A percentile compares a stretch with the other conserved stretches of the same genome.
Conservation (phyloP, 2,797 vertebrate genomes). For the Valencia hispanica region DNA sequence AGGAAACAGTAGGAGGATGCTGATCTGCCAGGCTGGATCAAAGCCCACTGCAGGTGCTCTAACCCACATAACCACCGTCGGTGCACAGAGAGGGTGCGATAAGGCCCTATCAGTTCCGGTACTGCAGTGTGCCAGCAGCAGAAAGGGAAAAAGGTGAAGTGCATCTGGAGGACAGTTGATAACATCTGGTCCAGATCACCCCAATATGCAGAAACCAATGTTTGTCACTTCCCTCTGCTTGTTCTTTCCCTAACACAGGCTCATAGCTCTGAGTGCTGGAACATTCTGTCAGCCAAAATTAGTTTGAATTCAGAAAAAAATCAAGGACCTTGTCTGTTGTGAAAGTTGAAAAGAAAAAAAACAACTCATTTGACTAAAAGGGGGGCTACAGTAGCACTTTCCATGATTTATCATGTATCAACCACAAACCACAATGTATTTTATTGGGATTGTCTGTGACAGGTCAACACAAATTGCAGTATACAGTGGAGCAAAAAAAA, state of each 20-base stretch:
- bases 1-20: conserved; percentile 10
- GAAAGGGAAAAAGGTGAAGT: conserved; percentile 53
- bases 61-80: conserved; percentile 18
- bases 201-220: conserved; percentile 49
- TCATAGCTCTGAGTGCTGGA: conserved; percentile 19
- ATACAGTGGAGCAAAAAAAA: too few relatives aligned
- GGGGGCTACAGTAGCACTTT: not conserved
- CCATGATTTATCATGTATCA: not conserved
- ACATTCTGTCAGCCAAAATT: conserved; percentile 18
- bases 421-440: not conserved
- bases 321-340: not conserved
- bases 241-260: conserved; percentile 16
- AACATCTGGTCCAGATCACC: conserved; percentile 70
- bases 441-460: not conserved
- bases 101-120: conserved; percentile 60
- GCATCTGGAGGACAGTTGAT: conserved; percentile 56
- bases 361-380: not conserved
- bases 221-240: conserved; percentile 17
- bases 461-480: not conserved
- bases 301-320: conserved; percentile 1
- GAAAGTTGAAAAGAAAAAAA: not conserved
- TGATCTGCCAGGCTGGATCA: conserved; percentile 62
- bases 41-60: conserved; percentile 55
- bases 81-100: conserved; percentile 46
- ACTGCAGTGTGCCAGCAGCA: conserved; percentile 50